Percentiles rank a stretch among this genome's conserved stretches.
Evolutionary conservation across 1,140 invertebrate genomes (phyloP).

Genomic region (Tetragnatha versicolor): DNA sequence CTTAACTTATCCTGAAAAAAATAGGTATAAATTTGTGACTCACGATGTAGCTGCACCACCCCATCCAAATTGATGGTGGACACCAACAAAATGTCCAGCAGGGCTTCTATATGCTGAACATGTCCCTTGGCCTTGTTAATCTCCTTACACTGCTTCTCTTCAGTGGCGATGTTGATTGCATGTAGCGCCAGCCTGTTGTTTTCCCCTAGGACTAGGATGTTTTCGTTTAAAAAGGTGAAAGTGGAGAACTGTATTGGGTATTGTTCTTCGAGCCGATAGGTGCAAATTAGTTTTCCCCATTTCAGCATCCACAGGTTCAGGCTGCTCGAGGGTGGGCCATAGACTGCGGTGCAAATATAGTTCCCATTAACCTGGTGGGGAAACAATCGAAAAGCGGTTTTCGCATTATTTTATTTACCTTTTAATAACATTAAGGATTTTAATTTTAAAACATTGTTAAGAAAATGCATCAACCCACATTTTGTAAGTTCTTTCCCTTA

Average conservation of each 20-base stretch:
- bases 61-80: neutral
- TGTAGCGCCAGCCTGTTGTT: neutral
- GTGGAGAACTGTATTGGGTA: neutral
- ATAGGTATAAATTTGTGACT: neutral
- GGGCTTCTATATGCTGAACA: neutral
- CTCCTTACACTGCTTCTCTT: neutral
- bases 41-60: neutral
- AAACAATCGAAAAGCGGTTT: too few relatives aligned
- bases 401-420: too few relatives aligned
- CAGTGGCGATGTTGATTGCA: neutral
- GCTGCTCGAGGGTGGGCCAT: neutral
- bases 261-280: neutral
- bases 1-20: too few relatives aligned
- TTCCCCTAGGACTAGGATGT: neutral
- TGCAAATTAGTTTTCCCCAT: neutral
- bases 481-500: too few relatives aligned
- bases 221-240: neutral
- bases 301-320: neutral
- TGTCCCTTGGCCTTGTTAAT: neutral
- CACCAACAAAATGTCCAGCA: neutral
- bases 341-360: neutral
- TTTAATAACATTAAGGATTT: too few relatives aligned
- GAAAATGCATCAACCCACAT: too few relatives aligned
- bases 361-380: neutral
- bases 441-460: too few relatives aligned